These are phyloP conservation scores for Proteles cristata DNA, from an alignment of 2,113 vertebrate species.

Conservation along the genomic window DNA sequence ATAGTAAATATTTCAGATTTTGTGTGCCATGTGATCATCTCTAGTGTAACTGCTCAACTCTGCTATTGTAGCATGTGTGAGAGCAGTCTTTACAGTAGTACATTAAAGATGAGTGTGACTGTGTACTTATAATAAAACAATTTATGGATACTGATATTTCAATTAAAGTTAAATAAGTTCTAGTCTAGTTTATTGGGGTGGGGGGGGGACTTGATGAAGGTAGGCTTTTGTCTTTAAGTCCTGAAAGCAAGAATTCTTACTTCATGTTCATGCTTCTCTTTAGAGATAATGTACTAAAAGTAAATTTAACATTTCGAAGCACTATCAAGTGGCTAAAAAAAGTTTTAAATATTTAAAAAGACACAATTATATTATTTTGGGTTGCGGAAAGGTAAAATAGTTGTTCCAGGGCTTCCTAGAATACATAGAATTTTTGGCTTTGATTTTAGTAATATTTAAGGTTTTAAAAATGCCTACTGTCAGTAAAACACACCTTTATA, in stretches of 20 bases:
- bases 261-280: not conserved
- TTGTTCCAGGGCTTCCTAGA: constrained; percentile 5
- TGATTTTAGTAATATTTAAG: constrained; percentile 20
- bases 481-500: constrained; percentile 16
- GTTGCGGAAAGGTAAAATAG: not conserved
- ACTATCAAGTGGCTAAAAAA: not conserved
- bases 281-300: constrained; percentile 7
- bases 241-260: constrained; percentile 38
- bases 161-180: constrained; percentile 29
- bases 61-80: not conserved
- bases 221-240: not conserved
- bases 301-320: not conserved
- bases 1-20: constrained; percentile 46
- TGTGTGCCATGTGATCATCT: not conserved
- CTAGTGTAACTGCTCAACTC: not conserved
- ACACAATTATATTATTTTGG: not conserved
- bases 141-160: constrained; percentile 9
- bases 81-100: not conserved
- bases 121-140: not conserved
- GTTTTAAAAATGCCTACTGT: not conserved
- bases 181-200: not conserved
- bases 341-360: constrained; percentile 23
- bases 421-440: not conserved
- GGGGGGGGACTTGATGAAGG: not conserved
- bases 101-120: not conserved